These are phyloP conservation scores for Ianthella basta DNA, from an alignment of 37 sponge, comb jelly and placozoan species.

Conservation along the genomic window DNA sequence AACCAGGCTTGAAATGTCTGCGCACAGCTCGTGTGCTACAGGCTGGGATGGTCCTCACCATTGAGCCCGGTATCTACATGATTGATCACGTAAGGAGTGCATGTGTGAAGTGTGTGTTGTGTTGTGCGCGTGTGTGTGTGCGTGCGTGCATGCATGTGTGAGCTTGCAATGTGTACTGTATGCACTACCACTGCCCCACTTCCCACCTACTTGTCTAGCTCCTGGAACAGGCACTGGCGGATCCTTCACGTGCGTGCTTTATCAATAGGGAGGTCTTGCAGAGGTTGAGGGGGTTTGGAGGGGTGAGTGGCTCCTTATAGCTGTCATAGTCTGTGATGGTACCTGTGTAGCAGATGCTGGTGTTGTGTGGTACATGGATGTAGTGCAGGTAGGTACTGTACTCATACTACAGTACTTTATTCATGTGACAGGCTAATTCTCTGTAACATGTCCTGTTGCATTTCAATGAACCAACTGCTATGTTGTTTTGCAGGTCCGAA, in stretches of 20 bases:
- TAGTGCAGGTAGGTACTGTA: too few species aligned
- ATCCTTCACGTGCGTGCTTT: constrained; percentile 84
- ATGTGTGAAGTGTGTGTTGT: background rate
- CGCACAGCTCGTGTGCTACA: constrained; percentile 85
- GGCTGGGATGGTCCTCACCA: constrained; percentile 96
- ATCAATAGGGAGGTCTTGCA: constrained; percentile 77
- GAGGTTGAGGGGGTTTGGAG: constrained; percentile 81
- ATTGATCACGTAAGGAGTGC: constrained; percentile 64
- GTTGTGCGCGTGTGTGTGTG: constrained; percentile 29
- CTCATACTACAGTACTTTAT: too few species aligned
- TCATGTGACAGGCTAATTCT: too few species aligned
- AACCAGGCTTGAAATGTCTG: constrained; percentile 81
- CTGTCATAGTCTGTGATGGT: too few species aligned
- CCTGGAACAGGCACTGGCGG: constrained; percentile 70
- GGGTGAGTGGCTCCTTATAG: too few species aligned
- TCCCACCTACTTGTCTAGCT: constrained; percentile 53
- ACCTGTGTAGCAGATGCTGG: too few species aligned
- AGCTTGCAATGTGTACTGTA: background rate
- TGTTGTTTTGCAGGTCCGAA: constrained; percentile 72
- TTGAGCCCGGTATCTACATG: constrained; percentile 98
- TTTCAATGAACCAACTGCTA: background rate
- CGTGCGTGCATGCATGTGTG: constrained; percentile 12
- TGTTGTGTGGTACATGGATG: too few species aligned
- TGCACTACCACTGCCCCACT: background rate
- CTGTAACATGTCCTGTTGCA: too few species aligned